Base-by-base conservation (phyloP, 2,113 vertebrate species). In the Laterallus jamaicensis region DNA sequence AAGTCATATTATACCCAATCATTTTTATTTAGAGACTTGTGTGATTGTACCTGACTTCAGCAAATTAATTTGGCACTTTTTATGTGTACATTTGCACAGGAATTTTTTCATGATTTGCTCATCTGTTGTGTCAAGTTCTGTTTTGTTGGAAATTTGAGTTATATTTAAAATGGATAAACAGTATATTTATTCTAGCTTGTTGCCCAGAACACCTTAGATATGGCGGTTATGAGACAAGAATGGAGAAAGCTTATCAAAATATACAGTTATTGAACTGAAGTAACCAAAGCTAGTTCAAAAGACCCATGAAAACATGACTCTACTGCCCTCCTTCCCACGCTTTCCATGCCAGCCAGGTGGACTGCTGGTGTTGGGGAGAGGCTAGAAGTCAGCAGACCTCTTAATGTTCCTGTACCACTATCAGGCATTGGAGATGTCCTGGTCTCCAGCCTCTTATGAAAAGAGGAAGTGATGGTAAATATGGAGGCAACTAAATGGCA, bases 271-370 rank as follows among this genome's bases (percentile, higher is more conserved):
- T 83, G 70, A 67, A n/a, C 31, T 55, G n/a, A 75, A 59, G 18
- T 74, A 74, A 70, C 5, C 49, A 26, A 77, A 77, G 29, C 58
- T 75, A 60, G 29, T 87, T 87, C 35, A 59, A 47, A 80, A 75
- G 35, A 35, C 18, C 16, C 4, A 6, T 68, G 39, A 35, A 76
- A 74, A 12, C 19, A 12, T 1, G 2, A 31, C 32, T 80, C 42
- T 81, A 37, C n/a, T 75, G 35, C 39, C 13, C 10, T 93, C 12
- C 54, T 80, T 63, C 25, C 31, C 10, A 52, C 19, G 15, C 15
- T 13, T 68, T 83, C 35, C 35, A 26, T 0, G 0, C 16, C 7
- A 47, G 14, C 9, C 2, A 1, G 12, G 49, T 5, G 2, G 18
- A 29, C 13, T 82, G 31, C 44, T 88, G 40, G 22, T 3, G 6